Evolutionary conservation across 64 coral and sea anemone species (phyloP).

Genomic region (Dendronephthya gigantea): DNA sequence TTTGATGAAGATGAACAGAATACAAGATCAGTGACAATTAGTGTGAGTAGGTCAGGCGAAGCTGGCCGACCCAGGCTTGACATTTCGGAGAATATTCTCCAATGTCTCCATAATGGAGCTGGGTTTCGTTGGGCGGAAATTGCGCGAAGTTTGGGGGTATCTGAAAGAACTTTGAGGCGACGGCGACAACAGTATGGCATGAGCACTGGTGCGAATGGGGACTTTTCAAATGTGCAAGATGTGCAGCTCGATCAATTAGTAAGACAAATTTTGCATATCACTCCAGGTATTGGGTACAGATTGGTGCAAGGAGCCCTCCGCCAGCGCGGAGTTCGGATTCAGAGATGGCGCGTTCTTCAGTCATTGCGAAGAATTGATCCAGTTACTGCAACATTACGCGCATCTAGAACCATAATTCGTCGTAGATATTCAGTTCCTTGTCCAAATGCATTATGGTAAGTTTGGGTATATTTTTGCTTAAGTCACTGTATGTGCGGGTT

Average conservation of each 20-base stretch:
- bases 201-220: neutral
- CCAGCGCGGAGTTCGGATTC: neutral
- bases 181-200: too few species aligned
- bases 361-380: constrained; percentile 14
- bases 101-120: too few species aligned
- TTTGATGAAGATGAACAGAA: too few species aligned
- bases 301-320: constrained; percentile 11
- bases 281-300: neutral
- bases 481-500: too few species aligned
- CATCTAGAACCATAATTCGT: neutral
- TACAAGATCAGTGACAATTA: too few species aligned
- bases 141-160: too few species aligned
- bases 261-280: neutral
- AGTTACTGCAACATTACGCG: neutral
- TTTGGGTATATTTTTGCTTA: neutral
- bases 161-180: too few species aligned
- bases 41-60: too few species aligned
- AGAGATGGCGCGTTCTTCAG: neutral
- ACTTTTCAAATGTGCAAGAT: neutral
- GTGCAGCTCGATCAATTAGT: neutral
- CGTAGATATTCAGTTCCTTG: constrained; percentile 3
- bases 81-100: too few species aligned
- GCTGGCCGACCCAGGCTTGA: too few species aligned
- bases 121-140: too few species aligned
- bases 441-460: constrained; percentile 31